Conservation (phyloP, 2,113 vertebrate species). For the Morphnarchus princeps region DNA sequence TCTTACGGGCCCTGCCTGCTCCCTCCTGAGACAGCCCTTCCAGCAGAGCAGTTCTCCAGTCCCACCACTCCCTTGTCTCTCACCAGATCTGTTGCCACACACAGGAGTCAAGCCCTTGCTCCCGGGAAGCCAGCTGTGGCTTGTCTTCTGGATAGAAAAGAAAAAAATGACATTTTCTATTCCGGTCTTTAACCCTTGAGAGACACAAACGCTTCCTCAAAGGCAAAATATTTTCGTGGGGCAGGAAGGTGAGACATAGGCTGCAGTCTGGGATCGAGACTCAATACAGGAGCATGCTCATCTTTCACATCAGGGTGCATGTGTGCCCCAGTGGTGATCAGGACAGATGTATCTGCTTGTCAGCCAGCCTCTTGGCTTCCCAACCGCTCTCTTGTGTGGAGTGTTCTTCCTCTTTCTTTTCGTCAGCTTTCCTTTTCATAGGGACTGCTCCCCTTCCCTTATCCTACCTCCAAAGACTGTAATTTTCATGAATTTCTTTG, state of each 20-base stretch:
- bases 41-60: background rate
- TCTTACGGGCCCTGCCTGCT: background rate
- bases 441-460: background rate
- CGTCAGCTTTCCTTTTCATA: background rate
- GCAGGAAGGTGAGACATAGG: background rate
- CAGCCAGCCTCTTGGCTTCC: background rate
- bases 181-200: background rate
- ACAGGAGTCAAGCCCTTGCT: background rate
- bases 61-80: background rate
- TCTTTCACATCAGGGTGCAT: background rate
- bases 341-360: fast-evolving
- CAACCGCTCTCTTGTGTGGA: fast-evolving
- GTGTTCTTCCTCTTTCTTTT: background rate
- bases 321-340: background rate
- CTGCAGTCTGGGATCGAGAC: background rate
- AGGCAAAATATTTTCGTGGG: background rate
- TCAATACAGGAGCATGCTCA: background rate
- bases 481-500: background rate
- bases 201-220: background rate
- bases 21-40: background rate
- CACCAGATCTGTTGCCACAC: background rate
- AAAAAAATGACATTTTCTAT: background rate
- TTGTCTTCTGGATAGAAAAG: background rate
- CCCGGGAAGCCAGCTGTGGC: background rate
- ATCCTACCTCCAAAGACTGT: background rate